Percentiles rank a stretch among this genome's conserved stretches.
Conservation (phyloP, 2,797 vertebrate genomes). For the Channallabes apus region DNA sequence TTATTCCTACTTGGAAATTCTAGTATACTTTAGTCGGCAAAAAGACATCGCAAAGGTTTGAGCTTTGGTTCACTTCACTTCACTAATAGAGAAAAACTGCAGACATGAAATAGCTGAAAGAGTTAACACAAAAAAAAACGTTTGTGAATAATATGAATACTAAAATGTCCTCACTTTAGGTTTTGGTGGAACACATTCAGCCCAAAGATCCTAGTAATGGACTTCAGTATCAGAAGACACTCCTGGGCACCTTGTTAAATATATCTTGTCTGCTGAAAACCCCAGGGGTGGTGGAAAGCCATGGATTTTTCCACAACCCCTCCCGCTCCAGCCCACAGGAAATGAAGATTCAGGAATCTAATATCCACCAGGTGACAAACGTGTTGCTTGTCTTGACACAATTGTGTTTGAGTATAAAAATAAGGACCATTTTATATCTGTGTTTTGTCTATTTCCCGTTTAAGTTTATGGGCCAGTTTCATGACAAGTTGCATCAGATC, state of each 20-base stretch:
- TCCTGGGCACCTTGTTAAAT: constrained; percentile 84
- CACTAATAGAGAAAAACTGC: not conserved
- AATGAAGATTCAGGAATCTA: constrained; percentile 95
- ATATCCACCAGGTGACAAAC: constrained; percentile 89
- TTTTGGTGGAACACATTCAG: constrained; percentile 90
- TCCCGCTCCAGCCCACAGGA: constrained; percentile 94
- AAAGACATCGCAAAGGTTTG: constrained; percentile 89
- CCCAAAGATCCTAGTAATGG: constrained; percentile 92
- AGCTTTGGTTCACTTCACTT: not conserved
- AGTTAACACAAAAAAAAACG: not conserved
- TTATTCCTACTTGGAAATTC: constrained; percentile 88
- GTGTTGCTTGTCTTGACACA: not conserved
- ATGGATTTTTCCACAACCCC: constrained; percentile 91
- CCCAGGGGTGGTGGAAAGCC: constrained; percentile 92
- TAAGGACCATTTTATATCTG: not conserved
- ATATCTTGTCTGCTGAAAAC: constrained; percentile 95
- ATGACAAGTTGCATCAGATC: constrained; percentile 94
- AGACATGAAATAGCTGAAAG: not conserved
- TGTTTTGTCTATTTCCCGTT: constrained; percentile 32
- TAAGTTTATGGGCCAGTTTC: constrained; percentile 96
- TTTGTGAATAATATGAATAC: not conserved
- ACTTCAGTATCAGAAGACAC: constrained; percentile 93
- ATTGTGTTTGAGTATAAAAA: not conserved
- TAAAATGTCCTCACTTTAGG: constrained; percentile 66
- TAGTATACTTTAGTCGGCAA: constrained; percentile 92